Percentiles rank a stretch among this genome's conserved stretches.
These are phyloP conservation scores for Oncopeltus fasciatus DNA, from an alignment of 1,140 invertebrate species.

Conservation along the genomic window DNA sequence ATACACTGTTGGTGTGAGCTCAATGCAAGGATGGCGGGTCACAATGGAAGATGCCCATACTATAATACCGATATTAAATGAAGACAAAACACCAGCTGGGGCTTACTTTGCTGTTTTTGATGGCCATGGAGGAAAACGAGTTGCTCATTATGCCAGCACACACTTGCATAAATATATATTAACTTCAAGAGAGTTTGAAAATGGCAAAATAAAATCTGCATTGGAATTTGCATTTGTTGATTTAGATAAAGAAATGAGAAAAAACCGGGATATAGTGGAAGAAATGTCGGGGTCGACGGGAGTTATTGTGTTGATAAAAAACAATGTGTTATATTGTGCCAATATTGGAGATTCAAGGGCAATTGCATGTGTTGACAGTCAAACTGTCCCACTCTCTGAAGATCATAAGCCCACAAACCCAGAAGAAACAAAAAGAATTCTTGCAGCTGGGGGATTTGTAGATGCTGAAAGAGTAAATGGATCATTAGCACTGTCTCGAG, in stretches of 20 bases:
- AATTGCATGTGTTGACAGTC: background rate
- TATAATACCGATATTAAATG: conserved; percentile 49
- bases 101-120: conserved; percentile 99
- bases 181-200: conserved; percentile 65
- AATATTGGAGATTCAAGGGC: conserved; percentile 12
- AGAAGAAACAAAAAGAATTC: background rate
- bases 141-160: conserved; percentile 84
- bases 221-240: conserved; percentile 87
- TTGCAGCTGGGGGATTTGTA: conserved; percentile 11
- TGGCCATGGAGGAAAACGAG: conserved; percentile 87
- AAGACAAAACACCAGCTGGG: conserved; percentile 57
- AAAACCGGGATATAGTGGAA: conserved; percentile 71
- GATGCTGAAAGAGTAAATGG: conserved; percentile 11
- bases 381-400: background rate
- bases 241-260: conserved; percentile 81
- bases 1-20: conserved; percentile 58
- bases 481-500: conserved; percentile 8
- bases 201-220: conserved; percentile 55
- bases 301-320: conserved; percentile 1
- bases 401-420: conserved; percentile 11
- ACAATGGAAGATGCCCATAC: conserved; percentile 98
- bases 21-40: conserved; percentile 96
- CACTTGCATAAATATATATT: conserved; percentile 77
- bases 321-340: background rate
- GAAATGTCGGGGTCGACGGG: conserved; percentile 66